Conservation (phyloP, 2,797 vertebrate species). For the Nothura maculosa region DNA sequence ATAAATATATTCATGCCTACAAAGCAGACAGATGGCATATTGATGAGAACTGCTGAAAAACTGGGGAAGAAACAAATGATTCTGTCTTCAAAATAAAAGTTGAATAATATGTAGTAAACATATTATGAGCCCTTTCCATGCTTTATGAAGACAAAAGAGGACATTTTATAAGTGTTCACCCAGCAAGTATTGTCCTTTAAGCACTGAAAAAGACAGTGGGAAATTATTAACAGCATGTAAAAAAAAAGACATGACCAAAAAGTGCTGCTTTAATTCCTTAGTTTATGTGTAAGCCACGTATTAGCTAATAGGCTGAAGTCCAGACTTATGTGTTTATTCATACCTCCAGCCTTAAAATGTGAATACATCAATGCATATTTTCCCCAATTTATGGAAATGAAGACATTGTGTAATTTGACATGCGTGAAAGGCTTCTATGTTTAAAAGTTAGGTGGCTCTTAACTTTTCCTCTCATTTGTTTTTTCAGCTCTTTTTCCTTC, state of each 20-base stretch:
- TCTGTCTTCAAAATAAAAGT: constrained; percentile 49
- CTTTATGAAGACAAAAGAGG: neutral
- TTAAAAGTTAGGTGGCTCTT: neutral
- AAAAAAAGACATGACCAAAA: neutral
- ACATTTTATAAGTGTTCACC: neutral
- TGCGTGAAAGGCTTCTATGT: neutral
- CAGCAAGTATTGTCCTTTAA: neutral
- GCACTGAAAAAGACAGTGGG: neutral
- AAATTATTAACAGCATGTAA: constrained; percentile 13
- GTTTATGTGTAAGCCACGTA: neutral
- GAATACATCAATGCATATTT: neutral
- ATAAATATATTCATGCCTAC: constrained; percentile 38
- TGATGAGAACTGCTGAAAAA: constrained; percentile 52
- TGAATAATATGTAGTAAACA: constrained; percentile 42
- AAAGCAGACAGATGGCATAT: constrained; percentile 36
- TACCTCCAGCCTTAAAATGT: neutral
- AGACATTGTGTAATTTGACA: neutral
- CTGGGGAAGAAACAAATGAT: constrained; percentile 28
- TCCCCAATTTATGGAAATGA: neutral
- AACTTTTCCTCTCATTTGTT: neutral
- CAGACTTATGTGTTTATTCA: neutral
- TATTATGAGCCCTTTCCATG: neutral
- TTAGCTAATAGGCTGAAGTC: neutral
- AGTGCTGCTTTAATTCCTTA: neutral
- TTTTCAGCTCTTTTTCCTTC: neutral